Conservation (phyloP, 2,888 invertebrate species). For the Cosmorhoe ocellata region DNA sequence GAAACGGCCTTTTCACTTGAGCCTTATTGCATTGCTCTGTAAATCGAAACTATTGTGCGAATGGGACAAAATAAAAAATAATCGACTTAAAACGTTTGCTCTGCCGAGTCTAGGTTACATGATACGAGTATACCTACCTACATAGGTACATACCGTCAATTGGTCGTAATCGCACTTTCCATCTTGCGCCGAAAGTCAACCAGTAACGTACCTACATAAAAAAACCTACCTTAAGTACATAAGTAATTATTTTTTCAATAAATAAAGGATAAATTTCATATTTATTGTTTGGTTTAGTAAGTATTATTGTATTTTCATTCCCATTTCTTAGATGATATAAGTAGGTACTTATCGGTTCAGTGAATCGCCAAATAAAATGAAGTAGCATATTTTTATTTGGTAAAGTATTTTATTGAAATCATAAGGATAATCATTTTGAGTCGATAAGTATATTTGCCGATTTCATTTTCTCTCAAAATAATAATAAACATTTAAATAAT, state of each 20-base stretch:
- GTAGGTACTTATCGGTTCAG: slow-evolving; percentile 17
- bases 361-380: slow-evolving; percentile 15
- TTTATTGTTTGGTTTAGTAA: not conserved
- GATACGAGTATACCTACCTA: not conserved
- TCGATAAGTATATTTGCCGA: too few relatives aligned
- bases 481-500: too few relatives aligned
- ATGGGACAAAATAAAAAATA: slow-evolving; percentile 71
- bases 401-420: too few relatives aligned
- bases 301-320: not conserved
- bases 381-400: too few relatives aligned
- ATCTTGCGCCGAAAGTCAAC: too few relatives aligned
- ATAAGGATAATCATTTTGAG: too few relatives aligned
- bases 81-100: slow-evolving; percentile 52
- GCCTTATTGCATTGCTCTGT: slow-evolving; percentile 51
- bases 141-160: too few relatives aligned
- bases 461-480: too few relatives aligned
- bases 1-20: slow-evolving; percentile 43
- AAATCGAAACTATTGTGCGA: slow-evolving; percentile 49
- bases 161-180: too few relatives aligned
- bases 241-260: not conserved
- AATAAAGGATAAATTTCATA: not conserved
- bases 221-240: too few relatives aligned
- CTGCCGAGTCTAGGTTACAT: slow-evolving; percentile 14
- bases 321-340: too few relatives aligned
- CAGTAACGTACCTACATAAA: too few relatives aligned